Conservation (phyloP, 2,797 vertebrate species). For the Luscinia megarhynchos region DNA sequence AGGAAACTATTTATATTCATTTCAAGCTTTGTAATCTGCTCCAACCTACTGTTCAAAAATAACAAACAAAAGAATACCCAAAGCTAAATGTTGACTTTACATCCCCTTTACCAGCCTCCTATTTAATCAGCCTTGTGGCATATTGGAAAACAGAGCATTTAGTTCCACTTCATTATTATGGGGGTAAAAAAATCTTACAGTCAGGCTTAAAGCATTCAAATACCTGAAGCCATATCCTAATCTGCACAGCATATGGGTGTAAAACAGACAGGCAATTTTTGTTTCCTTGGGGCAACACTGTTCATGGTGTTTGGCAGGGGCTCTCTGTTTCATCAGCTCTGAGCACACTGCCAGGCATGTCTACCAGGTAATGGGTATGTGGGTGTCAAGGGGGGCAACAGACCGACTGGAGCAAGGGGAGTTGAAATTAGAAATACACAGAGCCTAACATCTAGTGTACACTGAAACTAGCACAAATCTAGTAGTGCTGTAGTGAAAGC, state of each 20-base stretch:
- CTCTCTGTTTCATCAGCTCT: background rate
- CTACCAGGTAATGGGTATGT: fast-evolving
- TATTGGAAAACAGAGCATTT: conserved; percentile 38
- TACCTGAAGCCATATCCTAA: conserved; percentile 41
- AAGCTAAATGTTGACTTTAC: conserved; percentile 48
- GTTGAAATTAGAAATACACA: background rate
- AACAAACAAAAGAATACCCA: conserved; percentile 43
- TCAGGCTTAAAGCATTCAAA: conserved; percentile 26
- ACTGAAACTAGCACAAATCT: background rate
- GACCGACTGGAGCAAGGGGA: background rate
- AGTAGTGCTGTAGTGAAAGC: background rate
- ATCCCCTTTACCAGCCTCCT: background rate
- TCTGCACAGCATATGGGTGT: conserved; percentile 17
- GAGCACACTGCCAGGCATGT: background rate
- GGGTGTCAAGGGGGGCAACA: background rate
- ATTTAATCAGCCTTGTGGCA: conserved; percentile 52
- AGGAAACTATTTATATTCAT: conserved; percentile 38
- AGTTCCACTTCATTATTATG: conserved; percentile 43
- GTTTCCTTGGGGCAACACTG: conserved; percentile 19
- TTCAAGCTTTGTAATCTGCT: conserved; percentile 57
- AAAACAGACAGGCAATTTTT: conserved; percentile 29
- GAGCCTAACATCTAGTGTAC: background rate
- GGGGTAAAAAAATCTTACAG: background rate
- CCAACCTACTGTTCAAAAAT: conserved; percentile 17
- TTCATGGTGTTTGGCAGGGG: background rate